Evolutionary conservation across 2,113 vertebrate species (phyloP).

Genomic region (Aspidoscelis tigris): DNA sequence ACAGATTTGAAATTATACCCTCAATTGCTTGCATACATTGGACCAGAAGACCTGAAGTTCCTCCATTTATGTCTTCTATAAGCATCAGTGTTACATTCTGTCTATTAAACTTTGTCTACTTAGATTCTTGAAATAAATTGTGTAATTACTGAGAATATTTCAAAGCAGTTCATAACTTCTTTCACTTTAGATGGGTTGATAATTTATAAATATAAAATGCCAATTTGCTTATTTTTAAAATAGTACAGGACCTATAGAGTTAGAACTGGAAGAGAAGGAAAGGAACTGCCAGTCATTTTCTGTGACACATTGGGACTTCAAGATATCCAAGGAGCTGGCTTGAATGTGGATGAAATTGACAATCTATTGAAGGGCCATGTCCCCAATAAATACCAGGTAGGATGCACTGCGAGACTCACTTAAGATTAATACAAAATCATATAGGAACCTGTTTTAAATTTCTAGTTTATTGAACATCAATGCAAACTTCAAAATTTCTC

Average conservation of each 20-base stretch:
- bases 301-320: conserved; percentile 81
- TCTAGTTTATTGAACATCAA: background rate
- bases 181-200: background rate
- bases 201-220: background rate
- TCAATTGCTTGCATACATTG: no score
- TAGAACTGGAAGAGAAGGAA: conserved; percentile 49
- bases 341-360: conserved; percentile 68
- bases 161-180: background rate
- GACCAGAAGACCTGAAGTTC: no score
- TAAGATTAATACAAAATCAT: background rate
- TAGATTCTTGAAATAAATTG: background rate
- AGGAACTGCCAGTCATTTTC: conserved; percentile 60
- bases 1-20: no score
- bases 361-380: conserved; percentile 72
- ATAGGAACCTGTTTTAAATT: background rate
- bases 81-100: no score
- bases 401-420: background rate
- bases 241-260: conserved; percentile 60
- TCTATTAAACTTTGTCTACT: background rate
- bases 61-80: no score
- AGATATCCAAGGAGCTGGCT: conserved; percentile 58
- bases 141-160: background rate
- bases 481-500: background rate
- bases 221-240: background rate
- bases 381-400: conserved; percentile 73